Evolutionary conservation across 1,140 invertebrate genomes (phyloP).

Genomic region (Calephelis virginiensis): DNA sequence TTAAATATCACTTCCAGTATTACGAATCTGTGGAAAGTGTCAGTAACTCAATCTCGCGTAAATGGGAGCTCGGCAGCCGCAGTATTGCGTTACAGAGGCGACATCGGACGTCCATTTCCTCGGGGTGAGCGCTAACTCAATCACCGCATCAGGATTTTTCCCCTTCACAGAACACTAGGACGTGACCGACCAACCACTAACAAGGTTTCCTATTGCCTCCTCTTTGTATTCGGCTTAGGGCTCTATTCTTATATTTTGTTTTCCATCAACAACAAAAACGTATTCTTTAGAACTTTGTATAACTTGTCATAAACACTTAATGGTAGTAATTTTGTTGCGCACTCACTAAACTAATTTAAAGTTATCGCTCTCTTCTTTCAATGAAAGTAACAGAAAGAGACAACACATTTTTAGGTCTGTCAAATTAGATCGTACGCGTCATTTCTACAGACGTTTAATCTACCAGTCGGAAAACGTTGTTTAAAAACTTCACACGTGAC

Average conservation of each 20-base stretch:
- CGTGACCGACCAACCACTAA: slow-evolving; percentile 16
- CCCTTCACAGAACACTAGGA: slow-evolving; percentile 23
- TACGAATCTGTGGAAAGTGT: neutral
- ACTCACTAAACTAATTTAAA: no score
- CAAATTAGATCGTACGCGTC: no score
- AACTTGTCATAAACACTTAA: no score
- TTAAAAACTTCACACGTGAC: no score
- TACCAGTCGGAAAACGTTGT: no score
- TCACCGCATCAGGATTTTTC: slow-evolving; percentile 41
- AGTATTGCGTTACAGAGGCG: slow-evolving; percentile 41
- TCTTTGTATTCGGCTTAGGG: neutral
- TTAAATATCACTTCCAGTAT: neutral
- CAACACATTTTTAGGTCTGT: no score
- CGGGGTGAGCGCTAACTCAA: slow-evolving; percentile 41
- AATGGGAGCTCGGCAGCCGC: slow-evolving; percentile 36
- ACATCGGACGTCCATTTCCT: slow-evolving; percentile 41
- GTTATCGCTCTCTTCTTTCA: no score
- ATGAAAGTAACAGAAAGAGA: no score
- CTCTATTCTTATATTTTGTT: neutral
- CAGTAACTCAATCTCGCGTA: slow-evolving; percentile 38
- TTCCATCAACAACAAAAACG: no score
- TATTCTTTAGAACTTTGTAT: no score
- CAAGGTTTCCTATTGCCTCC: slow-evolving; percentile 12
- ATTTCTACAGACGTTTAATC: no score
- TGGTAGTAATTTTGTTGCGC: no score